Evolutionary conservation across 2,113 vertebrate species (phyloP).

Genomic region (Pangasianodon hypophthalmus): DNA sequence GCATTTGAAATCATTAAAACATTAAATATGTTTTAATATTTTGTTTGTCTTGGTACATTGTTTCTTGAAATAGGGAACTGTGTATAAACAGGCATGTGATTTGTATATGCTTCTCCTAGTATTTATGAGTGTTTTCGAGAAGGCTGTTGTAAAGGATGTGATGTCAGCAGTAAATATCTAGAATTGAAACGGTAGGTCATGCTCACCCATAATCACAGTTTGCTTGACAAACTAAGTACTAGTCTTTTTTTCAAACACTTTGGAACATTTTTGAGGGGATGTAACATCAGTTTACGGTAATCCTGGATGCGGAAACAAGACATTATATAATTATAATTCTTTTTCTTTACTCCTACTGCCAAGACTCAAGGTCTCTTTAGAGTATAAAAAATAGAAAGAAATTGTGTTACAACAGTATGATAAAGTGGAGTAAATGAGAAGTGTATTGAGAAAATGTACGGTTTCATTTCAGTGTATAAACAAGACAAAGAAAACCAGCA

Average conservation of each 20-base stretch:
- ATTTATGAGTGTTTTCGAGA: not conserved
- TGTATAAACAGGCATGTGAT: not conserved
- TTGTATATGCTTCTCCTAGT: not conserved
- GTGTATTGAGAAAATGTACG: not conserved
- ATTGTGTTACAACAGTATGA: not conserved
- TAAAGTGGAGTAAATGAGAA: not conserved
- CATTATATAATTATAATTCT: not conserved
- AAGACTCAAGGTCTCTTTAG: not conserved
- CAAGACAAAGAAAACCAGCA: constrained; percentile 7
- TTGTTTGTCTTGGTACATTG: not conserved
- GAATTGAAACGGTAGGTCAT: not conserved
- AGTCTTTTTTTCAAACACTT: not conserved
- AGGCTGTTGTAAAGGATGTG: not conserved
- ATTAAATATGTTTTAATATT: not conserved
- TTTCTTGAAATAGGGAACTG: not conserved
- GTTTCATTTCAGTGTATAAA: constrained; percentile 17
- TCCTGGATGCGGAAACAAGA: not conserved
- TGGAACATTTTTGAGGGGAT: constrained; percentile 1
- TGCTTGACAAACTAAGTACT: not conserved
- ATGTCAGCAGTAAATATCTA: not conserved
- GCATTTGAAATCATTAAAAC: not conserved
- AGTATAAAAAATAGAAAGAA: not conserved
- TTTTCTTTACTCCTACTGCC: not conserved
- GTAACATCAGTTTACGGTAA: not conserved
- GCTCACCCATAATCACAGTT: not conserved